These are phyloP conservation scores for Polydrusus tereticollis DNA, from an alignment of 2,888 invertebrate species.

Conservation along the genomic window DNA sequence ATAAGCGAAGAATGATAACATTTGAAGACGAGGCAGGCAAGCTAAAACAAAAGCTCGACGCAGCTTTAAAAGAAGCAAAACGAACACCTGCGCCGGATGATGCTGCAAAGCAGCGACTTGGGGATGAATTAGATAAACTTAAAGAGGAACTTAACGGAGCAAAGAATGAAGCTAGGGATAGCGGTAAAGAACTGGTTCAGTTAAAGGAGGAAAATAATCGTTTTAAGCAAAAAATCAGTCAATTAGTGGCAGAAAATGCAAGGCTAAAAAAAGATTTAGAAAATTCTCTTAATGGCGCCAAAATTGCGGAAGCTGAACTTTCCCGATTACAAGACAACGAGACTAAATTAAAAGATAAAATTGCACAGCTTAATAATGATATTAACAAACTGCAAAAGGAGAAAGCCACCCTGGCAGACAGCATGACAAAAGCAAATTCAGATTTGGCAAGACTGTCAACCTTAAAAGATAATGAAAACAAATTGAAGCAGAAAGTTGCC, in stretches of 20 bases:
- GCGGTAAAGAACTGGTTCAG: conserved; percentile 12
- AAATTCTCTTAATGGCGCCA: conserved; percentile 21
- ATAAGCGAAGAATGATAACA: conserved; percentile 48
- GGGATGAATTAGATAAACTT: conserved; percentile 31
- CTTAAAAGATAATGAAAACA: conserved; percentile 50
- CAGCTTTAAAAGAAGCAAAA: conserved; percentile 44
- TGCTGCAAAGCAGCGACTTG: conserved; percentile 25
- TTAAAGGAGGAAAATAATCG: conserved; percentile 28
- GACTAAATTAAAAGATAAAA: conserved; percentile 51
- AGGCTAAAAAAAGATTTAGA: conserved; percentile 54
- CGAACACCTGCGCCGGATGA: conserved; percentile 22
- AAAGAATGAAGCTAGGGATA: conserved; percentile 23
- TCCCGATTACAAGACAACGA: conserved; percentile 46
- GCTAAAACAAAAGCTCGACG: conserved; percentile 25
- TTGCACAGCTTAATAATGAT: conserved; percentile 42
- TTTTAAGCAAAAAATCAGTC: conserved; percentile 46
- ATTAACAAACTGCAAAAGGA: conserved; percentile 51
- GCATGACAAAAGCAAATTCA: conserved; percentile 38
- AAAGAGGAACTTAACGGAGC: conserved; percentile 34
- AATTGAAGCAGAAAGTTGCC: conserved; percentile 48
- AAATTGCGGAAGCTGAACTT: conserved; percentile 25
- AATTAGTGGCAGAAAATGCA: conserved; percentile 52
- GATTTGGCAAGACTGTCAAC: conserved; percentile 44
- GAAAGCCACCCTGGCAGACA: conserved; percentile 25
- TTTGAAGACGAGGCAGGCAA: conserved; percentile 1